phyloP scores from a whole-genome alignment of 2,113 vertebrate species.

The Muntiacus muntjak region DNA sequence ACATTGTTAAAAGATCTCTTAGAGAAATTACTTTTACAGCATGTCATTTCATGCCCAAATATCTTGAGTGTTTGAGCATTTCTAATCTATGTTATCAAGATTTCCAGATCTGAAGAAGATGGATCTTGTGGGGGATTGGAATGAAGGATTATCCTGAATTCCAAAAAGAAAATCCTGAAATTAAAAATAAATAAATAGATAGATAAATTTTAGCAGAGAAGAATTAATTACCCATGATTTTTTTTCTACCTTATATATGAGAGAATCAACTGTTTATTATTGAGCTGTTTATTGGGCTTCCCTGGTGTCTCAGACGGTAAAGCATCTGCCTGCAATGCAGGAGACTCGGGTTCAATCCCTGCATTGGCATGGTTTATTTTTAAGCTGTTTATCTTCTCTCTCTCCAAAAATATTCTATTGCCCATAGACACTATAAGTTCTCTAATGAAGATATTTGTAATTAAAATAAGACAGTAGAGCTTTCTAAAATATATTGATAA shows the following conservation, averaged over 20 bases:
- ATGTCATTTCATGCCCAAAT: not conserved
- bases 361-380: not conserved
- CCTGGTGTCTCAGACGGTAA: not conserved
- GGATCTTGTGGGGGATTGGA: not conserved
- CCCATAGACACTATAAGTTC: not conserved
- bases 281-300: not conserved
- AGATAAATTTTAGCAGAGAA: not conserved
- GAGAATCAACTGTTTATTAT: not conserved
- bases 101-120: not conserved
- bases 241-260: not conserved
- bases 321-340: not conserved
- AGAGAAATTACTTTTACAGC: not conserved
- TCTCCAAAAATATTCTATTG: not conserved
- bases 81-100: not conserved
- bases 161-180: not conserved
- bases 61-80: not conserved
- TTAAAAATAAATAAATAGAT: not conserved
- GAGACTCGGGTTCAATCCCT: not conserved
- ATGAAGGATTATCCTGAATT: not conserved
- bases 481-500: conserved; percentile 32
- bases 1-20: not conserved
- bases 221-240: not conserved
- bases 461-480: not conserved
- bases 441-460: not conserved
- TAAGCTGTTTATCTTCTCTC: not conserved